These are phyloP conservation scores for Dendrocincla tyrannina DNA, from an alignment of 2,797 vertebrate species.

Conservation along the genomic window DNA sequence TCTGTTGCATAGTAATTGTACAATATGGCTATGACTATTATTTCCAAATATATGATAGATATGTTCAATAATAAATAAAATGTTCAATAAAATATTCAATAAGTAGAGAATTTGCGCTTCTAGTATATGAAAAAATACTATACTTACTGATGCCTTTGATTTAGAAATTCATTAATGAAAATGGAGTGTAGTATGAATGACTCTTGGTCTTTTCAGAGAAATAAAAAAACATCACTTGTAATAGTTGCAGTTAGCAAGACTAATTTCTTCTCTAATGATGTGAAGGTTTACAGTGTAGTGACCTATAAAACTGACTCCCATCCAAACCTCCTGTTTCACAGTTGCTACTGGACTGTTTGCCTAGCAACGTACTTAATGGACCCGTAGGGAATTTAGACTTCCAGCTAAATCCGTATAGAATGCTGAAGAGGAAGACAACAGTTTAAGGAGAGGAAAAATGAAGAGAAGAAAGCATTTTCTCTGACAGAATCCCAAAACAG, in stretches of 20 bases:
- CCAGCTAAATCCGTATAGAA: constrained; percentile 56
- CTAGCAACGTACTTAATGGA: constrained; percentile 69
- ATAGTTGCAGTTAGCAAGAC: constrained; percentile 1
- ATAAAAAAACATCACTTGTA: neutral
- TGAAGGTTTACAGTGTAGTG: constrained; percentile 60
- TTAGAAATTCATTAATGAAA: neutral
- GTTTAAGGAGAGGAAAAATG: constrained; percentile 3
- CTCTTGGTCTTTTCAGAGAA: neutral
- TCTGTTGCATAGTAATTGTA: neutral
- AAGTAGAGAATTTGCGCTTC: neutral
- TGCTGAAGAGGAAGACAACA: constrained; percentile 42
- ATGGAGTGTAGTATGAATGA: neutral
- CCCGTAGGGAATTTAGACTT: constrained; percentile 45
- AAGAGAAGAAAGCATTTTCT: neutral
- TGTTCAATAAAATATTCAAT: neutral
- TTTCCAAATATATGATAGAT: neutral
- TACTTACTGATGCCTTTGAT: neutral
- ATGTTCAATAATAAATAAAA: no score
- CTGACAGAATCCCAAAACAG: neutral
- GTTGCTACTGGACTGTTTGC: constrained; percentile 60
- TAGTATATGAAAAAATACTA: neutral
- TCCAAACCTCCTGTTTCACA: constrained; percentile 55
- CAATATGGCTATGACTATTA: neutral
- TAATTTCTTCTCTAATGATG: constrained; percentile 44
- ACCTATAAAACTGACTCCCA: constrained; percentile 57